Evolutionary conservation across 2,113 vertebrate species (phyloP).

Genomic region (Grammomys surdaster): DNA sequence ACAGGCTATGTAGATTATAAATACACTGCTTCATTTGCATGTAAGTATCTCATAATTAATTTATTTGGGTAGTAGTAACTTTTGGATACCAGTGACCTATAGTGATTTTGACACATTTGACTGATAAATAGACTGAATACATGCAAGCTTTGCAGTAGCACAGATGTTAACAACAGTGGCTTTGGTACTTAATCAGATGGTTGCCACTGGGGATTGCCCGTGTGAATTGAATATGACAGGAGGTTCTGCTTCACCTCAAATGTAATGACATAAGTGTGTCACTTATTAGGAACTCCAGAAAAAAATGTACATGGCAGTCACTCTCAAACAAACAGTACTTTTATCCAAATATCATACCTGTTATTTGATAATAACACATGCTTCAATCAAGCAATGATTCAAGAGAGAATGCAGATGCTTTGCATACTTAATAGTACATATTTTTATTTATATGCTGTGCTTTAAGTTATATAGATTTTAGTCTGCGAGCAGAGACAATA

Average conservation of each 20-base stretch:
- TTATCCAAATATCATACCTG: background rate
- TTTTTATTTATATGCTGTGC: constrained; percentile 37
- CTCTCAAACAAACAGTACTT: constrained; percentile 52
- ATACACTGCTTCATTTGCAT: constrained; percentile 33
- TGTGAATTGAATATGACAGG: constrained; percentile 67
- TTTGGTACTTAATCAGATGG: constrained; percentile 78
- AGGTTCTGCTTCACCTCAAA: constrained; percentile 75
- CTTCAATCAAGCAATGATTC: constrained; percentile 69
- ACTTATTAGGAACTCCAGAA: constrained; percentile 71
- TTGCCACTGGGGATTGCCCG: constrained; percentile 75
- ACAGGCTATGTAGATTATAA: background rate
- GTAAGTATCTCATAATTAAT: constrained; percentile 52
- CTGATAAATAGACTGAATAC: constrained; percentile 65
- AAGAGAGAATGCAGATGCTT: constrained; percentile 27
- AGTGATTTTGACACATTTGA: constrained; percentile 67
- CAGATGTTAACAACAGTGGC: constrained; percentile 72
- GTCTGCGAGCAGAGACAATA: constrained; percentile 17
- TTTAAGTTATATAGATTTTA: constrained; percentile 52
- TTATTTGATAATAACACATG: constrained; percentile 53
- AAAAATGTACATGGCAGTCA: constrained; percentile 55
- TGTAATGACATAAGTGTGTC: constrained; percentile 72
- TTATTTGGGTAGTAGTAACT: constrained; percentile 58
- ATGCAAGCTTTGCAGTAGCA: constrained; percentile 61
- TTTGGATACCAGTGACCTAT: constrained; percentile 48
- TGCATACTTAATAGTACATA: constrained; percentile 29